A percentile compares a stretch with the other conserved stretches of the same genome.
Evolutionary conservation across 2,113 vertebrate genomes (phyloP).

Genomic region (Dasypus novemcinctus): DNA sequence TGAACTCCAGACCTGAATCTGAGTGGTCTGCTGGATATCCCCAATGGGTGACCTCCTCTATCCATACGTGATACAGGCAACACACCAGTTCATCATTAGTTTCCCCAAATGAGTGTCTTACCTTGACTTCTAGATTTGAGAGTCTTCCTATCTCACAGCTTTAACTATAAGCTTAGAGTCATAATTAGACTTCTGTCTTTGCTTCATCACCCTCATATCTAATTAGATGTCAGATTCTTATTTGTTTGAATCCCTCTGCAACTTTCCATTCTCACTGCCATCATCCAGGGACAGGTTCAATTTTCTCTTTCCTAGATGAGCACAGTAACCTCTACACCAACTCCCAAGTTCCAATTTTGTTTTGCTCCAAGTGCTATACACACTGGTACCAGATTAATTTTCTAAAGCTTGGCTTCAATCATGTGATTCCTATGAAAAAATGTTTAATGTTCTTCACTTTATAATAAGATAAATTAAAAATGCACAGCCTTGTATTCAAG

Average conservation of each 20-base stretch:
- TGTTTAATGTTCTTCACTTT: neutral
- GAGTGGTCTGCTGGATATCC: neutral
- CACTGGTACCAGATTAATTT: neutral
- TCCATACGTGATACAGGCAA: fast-evolving
- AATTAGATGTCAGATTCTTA: neutral
- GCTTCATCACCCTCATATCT: neutral
- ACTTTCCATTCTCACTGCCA: neutral
- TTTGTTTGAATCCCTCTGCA: neutral
- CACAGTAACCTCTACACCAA: neutral
- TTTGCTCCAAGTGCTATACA: neutral
- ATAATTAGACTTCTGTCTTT: neutral
- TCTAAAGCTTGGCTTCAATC: neutral
- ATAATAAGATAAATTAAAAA: neutral
- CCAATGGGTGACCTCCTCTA: neutral
- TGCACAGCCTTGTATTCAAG: neutral
- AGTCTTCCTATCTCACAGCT: neutral
- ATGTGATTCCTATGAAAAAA: neutral
- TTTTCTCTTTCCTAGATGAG: neutral
- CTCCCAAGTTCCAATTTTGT: neutral
- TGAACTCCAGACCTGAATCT: neutral
- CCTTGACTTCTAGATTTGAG: neutral
- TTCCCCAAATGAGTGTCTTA: neutral
- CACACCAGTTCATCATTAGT: neutral
- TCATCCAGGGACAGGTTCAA: neutral
- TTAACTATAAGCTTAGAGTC: neutral